Conservation (phyloP, 2,113 vertebrate genomes). For the Coptodon rendalli region DNA sequence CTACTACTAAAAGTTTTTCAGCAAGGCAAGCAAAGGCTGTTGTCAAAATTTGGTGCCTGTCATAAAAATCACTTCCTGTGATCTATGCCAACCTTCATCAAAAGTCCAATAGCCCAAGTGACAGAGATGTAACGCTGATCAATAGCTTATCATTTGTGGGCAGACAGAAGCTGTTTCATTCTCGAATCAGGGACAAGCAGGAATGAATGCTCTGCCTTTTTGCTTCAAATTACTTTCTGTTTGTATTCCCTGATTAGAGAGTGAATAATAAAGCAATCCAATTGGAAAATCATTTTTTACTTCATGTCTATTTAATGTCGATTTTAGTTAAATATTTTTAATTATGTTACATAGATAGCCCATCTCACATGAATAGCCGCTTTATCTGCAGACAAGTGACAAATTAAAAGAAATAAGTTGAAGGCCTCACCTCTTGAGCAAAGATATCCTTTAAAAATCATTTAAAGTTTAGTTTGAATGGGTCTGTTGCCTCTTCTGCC, state of each 20-base stretch:
- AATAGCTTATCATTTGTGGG: slow-evolving; percentile 53
- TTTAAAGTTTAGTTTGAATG: not conserved
- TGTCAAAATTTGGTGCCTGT: slow-evolving; percentile 42
- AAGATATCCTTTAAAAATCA: not conserved
- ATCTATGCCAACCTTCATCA: slow-evolving; percentile 49
- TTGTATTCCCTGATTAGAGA: not conserved
- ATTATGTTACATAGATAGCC: not conserved
- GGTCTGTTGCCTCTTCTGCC: not conserved
- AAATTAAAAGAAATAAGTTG: not conserved
- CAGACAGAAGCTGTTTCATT: slow-evolving; percentile 25
- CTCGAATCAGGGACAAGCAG: slow-evolving; percentile 8
- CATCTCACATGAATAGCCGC: not conserved
- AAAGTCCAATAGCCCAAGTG: slow-evolving; percentile 29
- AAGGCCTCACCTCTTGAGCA: not conserved
- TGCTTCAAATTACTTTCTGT: not conserved
- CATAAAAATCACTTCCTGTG: slow-evolving; percentile 54
- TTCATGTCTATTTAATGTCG: not conserved
- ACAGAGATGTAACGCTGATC: slow-evolving; percentile 47
- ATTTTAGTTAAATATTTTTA: not conserved
- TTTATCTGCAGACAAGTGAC: not conserved
- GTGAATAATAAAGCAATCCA: not conserved
- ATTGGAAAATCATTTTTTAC: not conserved
- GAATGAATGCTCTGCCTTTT: slow-evolving; percentile 4
- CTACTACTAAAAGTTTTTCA: slow-evolving; percentile 23
- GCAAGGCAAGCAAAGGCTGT: slow-evolving; percentile 22